Conservation (phyloP, 2,888 invertebrate species). For the Idaea biselata region DNA sequence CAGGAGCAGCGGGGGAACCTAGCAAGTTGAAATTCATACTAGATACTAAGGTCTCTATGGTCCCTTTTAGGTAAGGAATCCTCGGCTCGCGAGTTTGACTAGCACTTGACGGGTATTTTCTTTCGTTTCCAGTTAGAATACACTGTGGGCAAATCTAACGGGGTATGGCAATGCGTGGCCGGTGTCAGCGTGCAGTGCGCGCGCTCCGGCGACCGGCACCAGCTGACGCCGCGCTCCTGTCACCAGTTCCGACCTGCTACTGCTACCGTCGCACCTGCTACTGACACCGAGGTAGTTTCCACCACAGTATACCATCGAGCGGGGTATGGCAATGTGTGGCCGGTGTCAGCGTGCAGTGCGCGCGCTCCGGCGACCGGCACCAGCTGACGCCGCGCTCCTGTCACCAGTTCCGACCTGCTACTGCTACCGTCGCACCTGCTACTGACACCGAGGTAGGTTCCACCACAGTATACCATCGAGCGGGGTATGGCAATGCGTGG, state of each 20-base stretch:
- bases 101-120: no score
- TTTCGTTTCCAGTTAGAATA: constrained; percentile 9
- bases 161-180: neutral
- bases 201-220: constrained; percentile 83
- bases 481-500: neutral
- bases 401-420: constrained; percentile 83
- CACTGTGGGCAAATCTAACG: neutral
- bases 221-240: constrained; percentile 88
- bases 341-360: constrained; percentile 80
- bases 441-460: neutral
- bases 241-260: constrained; percentile 83
- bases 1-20: no score
- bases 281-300: neutral
- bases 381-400: constrained; percentile 88
- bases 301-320: neutral
- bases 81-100: no score
- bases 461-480: neutral
- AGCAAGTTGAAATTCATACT: no score
- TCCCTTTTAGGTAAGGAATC: no score
- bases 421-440: constrained; percentile 11
- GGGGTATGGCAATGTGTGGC: neutral
- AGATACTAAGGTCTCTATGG: no score
- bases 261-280: constrained; percentile 11
- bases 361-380: constrained; percentile 85
- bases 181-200: constrained; percentile 83